These are phyloP conservation scores for Eueides isabella DNA, from an alignment of 1,140 invertebrate species.

Conservation along the genomic window DNA sequence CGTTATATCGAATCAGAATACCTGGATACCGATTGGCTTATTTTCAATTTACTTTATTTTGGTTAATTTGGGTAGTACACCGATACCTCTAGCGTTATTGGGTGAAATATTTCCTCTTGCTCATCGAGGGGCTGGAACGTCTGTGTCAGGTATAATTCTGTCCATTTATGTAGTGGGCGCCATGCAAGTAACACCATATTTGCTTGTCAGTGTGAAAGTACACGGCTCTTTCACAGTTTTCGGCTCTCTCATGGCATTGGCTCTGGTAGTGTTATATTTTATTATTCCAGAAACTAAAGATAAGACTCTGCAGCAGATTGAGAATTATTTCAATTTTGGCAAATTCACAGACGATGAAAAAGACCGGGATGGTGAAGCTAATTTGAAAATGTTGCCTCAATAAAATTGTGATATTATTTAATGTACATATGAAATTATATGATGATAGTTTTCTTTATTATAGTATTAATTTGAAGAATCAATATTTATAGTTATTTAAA, in stretches of 20 bases:
- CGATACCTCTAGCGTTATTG: conserved; percentile 63
- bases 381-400: conserved; percentile 41
- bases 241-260: conserved; percentile 44
- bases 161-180: conserved; percentile 49
- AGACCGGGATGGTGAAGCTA: conserved; percentile 37
- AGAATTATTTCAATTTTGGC: conserved; percentile 61
- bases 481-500: no score
- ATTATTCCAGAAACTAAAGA: conserved; percentile 66
- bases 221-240: conserved; percentile 63
- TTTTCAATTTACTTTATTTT: conserved; percentile 62
- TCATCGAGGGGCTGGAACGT: conserved; percentile 57
- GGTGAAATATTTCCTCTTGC: conserved; percentile 65
- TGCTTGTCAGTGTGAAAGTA: conserved; percentile 54
- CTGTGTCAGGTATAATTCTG: conserved; percentile 49
- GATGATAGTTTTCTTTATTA: no score
- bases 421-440: no score
- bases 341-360: conserved; percentile 41
- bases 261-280: conserved; percentile 50
- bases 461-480: no score
- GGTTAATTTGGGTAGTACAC: conserved; percentile 65
- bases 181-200: conserved; percentile 59
- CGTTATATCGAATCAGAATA: conserved; percentile 49
- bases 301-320: conserved; percentile 65
- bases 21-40: conserved; percentile 54
- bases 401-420: not conserved